Evolutionary conservation across 2,888 invertebrate genomes (phyloP), one percentile per base, ranked within the genome.

Genomic region (Protonemura montana): DNA sequence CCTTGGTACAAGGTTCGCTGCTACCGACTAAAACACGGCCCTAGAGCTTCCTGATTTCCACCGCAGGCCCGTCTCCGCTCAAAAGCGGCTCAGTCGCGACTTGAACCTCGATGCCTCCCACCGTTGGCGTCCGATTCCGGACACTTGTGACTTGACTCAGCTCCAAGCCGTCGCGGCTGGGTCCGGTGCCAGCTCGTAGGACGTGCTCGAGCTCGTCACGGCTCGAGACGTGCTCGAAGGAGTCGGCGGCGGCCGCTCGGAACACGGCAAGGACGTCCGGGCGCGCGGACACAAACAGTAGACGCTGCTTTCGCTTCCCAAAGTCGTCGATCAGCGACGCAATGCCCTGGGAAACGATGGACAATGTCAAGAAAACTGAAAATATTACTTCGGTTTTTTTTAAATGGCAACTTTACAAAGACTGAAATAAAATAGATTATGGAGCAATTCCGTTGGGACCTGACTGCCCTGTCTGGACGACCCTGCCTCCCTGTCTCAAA

Each of bases 301-400:
- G 91, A 0, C 94, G 94, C 88, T 96, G 96, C 21, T 95, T 95
- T 35, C 95, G 93, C 3, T 93, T 92, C 0, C 93, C 93, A 85
- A 97, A 93, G 87, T 96, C 96, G 87, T 94, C 94, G 0, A 96
- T 95, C 82, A 97, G 90, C 0, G 96, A 94, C 29, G 96, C 95
- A 88, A 97, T 95, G 81, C 97, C 97, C 92, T 96, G 87, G n/a
- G n/a, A n/a, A n/a, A n/a, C n/a, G n/a, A n/a, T n/a, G n/a, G n/a
- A n/a, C n/a, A n/a, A n/a, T n/a, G n/a, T n/a, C n/a, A n/a, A n/a
- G n/a, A n/a, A n/a, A n/a, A n/a, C n/a, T n/a, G n/a, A n/a, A n/a
- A n/a, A n/a, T n/a, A n/a, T n/a, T n/a, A n/a, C n/a, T n/a, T n/a
- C n/a, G n/a, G n/a, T n/a, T n/a, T n/a, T n/a, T n/a, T n/a, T n/a